Evolutionary conservation across 2,113 vertebrate genomes (phyloP), one percentile per base, ranked within the genome.

Genomic region (Emydura subglobosa): DNA sequence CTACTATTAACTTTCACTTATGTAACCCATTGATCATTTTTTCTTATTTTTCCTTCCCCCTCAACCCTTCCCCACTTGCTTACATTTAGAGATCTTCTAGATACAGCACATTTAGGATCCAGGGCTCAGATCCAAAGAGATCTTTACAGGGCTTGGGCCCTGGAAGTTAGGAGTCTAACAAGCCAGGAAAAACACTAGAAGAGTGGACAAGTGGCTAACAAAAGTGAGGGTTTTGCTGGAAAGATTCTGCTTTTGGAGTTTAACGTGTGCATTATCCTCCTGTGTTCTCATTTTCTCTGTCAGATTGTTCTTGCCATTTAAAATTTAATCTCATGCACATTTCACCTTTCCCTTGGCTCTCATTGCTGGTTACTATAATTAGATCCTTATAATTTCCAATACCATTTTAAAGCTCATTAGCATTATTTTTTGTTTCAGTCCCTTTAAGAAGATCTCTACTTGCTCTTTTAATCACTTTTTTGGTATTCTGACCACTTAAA

Each of bases 321-420:
- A 94, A 96, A 94, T 94, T 55, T 57, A 94, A 91, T 96, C 68
- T 78, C 91, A 83, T 79, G 59, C 85, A 85, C 42, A 78, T 92
- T 89, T 92, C 88, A 93, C 88, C 95, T 95, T 94, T 93, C 85
- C 86, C 89, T 61, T 88, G 57, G 27, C 95, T 87, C 55, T 91
- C 86, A 57, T 55, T 89, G 51, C 82, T 80, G n/a, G 65, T 95
- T 91, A 17, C 91, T 97, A 11, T 91, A 97, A 97, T 95, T 96
- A 96, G 55, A 85, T 54, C 59, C 80, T 89, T 96, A 82, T 84
- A 74, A 51, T 74, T 96, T 86, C 94, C 57, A 50, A 12, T 42
- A 49, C 72, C 85, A 81, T 10, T 88, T 92, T 85, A 79, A 92
- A 88, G 81, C 59, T 78, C 17, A n/a, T 79, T 65, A 79, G 55